Evolutionary conservation across 2,113 vertebrate genomes (phyloP).

Genomic region (Melanostigma gelatinosum): DNA sequence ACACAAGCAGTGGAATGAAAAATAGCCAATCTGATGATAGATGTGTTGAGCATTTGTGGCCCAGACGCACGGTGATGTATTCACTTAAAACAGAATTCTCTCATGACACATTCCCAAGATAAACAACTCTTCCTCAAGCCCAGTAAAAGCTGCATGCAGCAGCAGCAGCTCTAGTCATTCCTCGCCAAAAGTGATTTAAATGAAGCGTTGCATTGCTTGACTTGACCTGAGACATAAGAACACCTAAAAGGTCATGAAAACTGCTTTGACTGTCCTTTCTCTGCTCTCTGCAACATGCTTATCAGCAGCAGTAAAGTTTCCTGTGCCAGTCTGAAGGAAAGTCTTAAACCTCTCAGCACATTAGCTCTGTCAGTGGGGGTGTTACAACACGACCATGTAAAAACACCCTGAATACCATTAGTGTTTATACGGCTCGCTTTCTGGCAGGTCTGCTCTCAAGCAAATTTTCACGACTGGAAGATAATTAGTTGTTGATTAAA

Average conservation of each 20-base stretch:
- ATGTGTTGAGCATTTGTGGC: background rate
- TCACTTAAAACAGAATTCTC: too few species aligned
- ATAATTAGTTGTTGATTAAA: slow-evolving; percentile 52
- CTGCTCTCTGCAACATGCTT: slow-evolving; percentile 31
- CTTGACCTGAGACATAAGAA: background rate
- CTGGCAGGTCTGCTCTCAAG: slow-evolving; percentile 32
- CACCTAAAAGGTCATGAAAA: slow-evolving; percentile 19
- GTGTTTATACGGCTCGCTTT: slow-evolving; percentile 44
- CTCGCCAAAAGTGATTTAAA: background rate
- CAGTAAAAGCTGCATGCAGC: too few species aligned
- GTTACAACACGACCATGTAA: slow-evolving; percentile 67
- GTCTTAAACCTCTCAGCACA: slow-evolving; percentile 73
- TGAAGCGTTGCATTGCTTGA: background rate
- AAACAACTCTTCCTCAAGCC: too few species aligned
- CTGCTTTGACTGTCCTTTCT: slow-evolving; percentile 13
- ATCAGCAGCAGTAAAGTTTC: slow-evolving; percentile 45
- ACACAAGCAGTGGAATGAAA: background rate
- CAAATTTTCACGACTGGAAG: slow-evolving; percentile 59
- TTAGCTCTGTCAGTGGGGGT: slow-evolving; percentile 70
- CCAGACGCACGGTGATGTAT: too few species aligned
- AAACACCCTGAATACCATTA: slow-evolving; percentile 59
- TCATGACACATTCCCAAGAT: too few species aligned
- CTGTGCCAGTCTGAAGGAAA: slow-evolving; percentile 47
- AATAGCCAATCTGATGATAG: background rate
- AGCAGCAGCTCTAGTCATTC: too few species aligned